Conservation (phyloP, 2,888 invertebrate genomes). For the Diarsia dahlii region DNA sequence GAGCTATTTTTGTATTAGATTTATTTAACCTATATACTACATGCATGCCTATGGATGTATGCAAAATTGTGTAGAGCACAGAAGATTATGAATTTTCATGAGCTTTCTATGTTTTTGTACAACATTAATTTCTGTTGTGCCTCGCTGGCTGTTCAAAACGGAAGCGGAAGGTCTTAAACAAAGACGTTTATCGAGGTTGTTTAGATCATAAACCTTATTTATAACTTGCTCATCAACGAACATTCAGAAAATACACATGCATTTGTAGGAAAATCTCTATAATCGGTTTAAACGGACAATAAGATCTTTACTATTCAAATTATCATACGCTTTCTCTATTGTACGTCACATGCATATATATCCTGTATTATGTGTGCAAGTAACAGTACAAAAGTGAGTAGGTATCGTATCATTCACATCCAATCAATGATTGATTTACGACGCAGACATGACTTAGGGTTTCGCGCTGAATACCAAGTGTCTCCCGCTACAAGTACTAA, state of each 20-base stretch:
- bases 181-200: background rate
- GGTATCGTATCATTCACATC: constrained; percentile 33
- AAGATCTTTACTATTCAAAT: background rate
- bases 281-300: background rate
- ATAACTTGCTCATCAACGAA: background rate
- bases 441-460: constrained; percentile 35
- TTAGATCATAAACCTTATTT: background rate
- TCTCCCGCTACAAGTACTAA: constrained; percentile 48
- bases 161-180: background rate
- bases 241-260: background rate
- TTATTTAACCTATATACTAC: background rate
- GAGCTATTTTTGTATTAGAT: constrained; percentile 11
- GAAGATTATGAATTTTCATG: background rate
- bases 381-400: constrained; percentile 39
- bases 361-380: constrained; percentile 46
- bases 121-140: background rate
- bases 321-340: constrained; percentile 16
- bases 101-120: too few relatives aligned
- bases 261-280: background rate
- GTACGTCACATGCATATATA: constrained; percentile 2
- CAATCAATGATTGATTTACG: constrained; percentile 57
- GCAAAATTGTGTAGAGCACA: background rate
- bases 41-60: background rate
- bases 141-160: background rate
- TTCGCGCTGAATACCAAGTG: constrained; percentile 54